phyloP scores from a whole-genome alignment of 2,888 invertebrate genomes.

The Minunthozetes semirufus region DNA sequence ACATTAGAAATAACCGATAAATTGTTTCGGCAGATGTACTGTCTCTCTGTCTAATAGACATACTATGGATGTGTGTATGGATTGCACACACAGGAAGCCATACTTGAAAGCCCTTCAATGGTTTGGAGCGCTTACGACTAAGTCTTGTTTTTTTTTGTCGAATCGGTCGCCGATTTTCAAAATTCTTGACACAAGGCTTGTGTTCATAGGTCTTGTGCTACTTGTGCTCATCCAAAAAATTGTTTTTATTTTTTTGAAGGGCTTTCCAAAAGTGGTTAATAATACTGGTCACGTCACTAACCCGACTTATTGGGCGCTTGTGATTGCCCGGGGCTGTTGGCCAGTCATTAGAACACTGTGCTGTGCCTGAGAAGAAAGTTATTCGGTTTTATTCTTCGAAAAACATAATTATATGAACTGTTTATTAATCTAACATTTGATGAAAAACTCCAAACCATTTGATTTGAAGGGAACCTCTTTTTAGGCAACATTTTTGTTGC shows the following conservation, averaged over 20 bases:
- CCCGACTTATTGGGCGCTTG: constrained; percentile 5
- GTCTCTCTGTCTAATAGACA: not conserved
- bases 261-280: not conserved
- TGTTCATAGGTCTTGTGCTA: no score
- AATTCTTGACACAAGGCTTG: constrained; percentile 4
- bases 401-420: no score
- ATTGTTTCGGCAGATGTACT: constrained; percentile 17
- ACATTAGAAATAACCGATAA: not conserved
- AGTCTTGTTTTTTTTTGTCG: constrained; percentile 4
- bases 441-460: no score
- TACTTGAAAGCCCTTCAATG: not conserved
- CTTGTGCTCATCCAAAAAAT: not conserved
- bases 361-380: not conserved
- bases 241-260: not conserved
- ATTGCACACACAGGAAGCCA: not conserved
- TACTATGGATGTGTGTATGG: no score
- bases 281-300: constrained; percentile 21
- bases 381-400: no score
- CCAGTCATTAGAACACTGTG: not conserved
- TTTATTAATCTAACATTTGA: no score
- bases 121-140: not conserved
- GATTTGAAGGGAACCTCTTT: no score
- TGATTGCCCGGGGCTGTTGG: constrained; percentile 1
- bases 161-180: not conserved
- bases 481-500: no score